These are phyloP conservation scores for Cenopis cana DNA, from an alignment of 2,888 invertebrate genomes.

Conservation along the genomic window DNA sequence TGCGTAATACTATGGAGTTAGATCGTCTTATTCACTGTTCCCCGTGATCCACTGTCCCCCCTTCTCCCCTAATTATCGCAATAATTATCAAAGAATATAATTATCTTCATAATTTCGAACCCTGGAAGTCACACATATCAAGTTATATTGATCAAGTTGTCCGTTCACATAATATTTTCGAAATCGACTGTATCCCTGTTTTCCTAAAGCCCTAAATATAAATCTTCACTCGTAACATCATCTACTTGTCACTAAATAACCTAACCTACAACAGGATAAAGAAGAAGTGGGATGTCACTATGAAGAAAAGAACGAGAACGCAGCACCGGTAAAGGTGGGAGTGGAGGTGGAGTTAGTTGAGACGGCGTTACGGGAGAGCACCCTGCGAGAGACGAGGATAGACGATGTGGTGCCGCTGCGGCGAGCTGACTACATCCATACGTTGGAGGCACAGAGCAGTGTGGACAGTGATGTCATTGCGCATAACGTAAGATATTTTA, in stretches of 20 bases:
- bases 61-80: too few relatives aligned
- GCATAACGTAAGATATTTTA: conserved; percentile 86
- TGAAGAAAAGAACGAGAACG: conserved; percentile 81
- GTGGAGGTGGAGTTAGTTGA: conserved; percentile 70
- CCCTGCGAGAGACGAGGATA: conserved; percentile 87
- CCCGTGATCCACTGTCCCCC: too few relatives aligned
- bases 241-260: conserved; percentile 1
- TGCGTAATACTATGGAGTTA: too few relatives aligned
- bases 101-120: too few relatives aligned
- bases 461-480: conserved; percentile 87
- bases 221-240: not conserved
- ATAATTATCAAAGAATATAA: too few relatives aligned
- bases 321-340: conserved; percentile 61
- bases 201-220: too few relatives aligned
- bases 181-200: too few relatives aligned
- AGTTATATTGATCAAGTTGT: too few relatives aligned
- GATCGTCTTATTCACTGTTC: too few relatives aligned
- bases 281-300: conserved; percentile 81
- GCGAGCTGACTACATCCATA: conserved; percentile 76
- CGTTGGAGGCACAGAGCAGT: conserved; percentile 81
- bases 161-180: too few relatives aligned
- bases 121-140: too few relatives aligned
- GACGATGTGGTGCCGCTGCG: conserved; percentile 83
- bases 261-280: conserved; percentile 64
- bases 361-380: conserved; percentile 59